phyloP scores from a whole-genome alignment of 35 echinoderm and acorn worm species.

The Apostichopus japonicus region DNA sequence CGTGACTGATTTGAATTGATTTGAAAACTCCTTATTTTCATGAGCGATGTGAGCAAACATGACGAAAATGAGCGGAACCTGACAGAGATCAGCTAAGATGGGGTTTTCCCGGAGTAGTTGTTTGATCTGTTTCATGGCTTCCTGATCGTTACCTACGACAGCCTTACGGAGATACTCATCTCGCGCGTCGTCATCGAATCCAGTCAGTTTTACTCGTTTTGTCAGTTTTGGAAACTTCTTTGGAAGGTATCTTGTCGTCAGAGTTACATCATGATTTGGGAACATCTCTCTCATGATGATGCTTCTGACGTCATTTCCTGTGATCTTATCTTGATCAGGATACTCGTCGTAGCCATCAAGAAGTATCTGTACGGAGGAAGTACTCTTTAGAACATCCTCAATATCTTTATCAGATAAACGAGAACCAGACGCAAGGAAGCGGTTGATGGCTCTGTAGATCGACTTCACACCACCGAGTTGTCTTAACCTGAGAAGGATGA shows the following conservation, averaged over 20 bases:
- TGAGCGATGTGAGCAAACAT: too few species aligned
- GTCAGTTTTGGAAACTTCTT: background rate
- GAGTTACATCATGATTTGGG: background rate
- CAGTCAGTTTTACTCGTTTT: background rate
- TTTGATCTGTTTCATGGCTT: too few species aligned
- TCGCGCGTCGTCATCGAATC: background rate
- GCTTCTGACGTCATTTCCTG: background rate
- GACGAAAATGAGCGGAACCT: too few species aligned
- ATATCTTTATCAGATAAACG: background rate
- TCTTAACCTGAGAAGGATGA: constrained; percentile 18
- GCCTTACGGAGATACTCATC: constrained; percentile 23
- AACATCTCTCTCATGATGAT: background rate
- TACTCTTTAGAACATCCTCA: background rate
- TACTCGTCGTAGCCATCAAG: constrained; percentile 15
- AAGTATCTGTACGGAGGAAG: background rate
- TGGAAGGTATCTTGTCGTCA: background rate
- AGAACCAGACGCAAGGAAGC: background rate
- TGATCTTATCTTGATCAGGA: background rate
- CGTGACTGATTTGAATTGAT: background rate
- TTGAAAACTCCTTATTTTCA: background rate
- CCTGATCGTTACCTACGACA: too few species aligned
- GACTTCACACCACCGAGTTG: background rate
- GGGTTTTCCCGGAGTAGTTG: too few species aligned
- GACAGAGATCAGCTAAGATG: too few species aligned
- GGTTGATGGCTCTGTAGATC: constrained; percentile 15